These are phyloP conservation scores for Syngnathus acus DNA, from an alignment of 2,797 vertebrate genomes.

Conservation along the genomic window DNA sequence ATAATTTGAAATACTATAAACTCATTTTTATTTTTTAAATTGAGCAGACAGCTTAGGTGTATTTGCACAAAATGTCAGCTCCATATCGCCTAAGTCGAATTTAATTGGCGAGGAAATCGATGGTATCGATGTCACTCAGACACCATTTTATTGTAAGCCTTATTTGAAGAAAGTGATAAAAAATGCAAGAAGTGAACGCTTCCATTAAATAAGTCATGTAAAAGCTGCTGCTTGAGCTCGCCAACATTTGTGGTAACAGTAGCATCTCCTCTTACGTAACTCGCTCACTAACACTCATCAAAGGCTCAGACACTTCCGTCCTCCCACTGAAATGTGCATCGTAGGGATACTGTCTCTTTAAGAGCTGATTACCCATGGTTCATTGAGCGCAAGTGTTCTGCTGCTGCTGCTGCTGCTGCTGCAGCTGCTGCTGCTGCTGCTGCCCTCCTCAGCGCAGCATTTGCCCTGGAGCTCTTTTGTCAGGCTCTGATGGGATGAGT, in stretches of 20 bases:
- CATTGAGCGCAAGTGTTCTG: slow-evolving; percentile 51
- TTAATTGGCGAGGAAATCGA: no score
- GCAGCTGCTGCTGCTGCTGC: slow-evolving; percentile 44
- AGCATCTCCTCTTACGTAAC: slow-evolving; percentile 26
- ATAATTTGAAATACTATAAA: no score
- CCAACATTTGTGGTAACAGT: slow-evolving; percentile 13
- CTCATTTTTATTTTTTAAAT: no score
- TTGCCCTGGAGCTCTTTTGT: slow-evolving; percentile 40
- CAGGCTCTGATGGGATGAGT: slow-evolving; percentile 32
- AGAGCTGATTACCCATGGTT: slow-evolving; percentile 69
- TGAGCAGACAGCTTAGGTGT: no score
- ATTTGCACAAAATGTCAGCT: no score
- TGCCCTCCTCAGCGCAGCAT: slow-evolving; percentile 43
- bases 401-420: slow-evolving; percentile 39
- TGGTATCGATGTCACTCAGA: neutral
- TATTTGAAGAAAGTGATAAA: neutral
- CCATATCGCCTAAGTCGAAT: no score
- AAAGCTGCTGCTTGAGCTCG: slow-evolving; percentile 14
- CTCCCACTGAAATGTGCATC: slow-evolving; percentile 26
- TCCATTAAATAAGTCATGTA: neutral
- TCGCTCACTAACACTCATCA: slow-evolving; percentile 38
- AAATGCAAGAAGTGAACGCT: neutral
- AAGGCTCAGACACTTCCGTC: slow-evolving; percentile 21
- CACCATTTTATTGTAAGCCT: neutral
- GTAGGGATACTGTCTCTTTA: slow-evolving; percentile 59